Percentiles rank a stretch among this genome's conserved stretches.
These are phyloP conservation scores for Spermophilus dauricus DNA, from an alignment of 2,113 vertebrate genomes.

Conservation along the genomic window DNA sequence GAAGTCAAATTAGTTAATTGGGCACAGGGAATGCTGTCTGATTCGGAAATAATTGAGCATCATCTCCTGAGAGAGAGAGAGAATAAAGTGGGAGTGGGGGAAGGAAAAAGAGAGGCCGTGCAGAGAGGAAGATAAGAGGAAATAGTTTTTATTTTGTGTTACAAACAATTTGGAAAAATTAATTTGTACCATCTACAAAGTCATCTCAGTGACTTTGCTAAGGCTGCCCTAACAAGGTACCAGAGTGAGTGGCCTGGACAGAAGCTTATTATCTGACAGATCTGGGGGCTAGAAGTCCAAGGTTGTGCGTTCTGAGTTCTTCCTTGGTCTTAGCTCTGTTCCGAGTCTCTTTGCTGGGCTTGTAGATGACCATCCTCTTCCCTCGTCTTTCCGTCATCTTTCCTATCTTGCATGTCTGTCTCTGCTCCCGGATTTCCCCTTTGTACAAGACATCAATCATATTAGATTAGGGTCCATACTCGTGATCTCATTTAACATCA, in stretches of 20 bases:
- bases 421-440: not conserved
- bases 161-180: constrained; percentile 52
- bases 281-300: not conserved
- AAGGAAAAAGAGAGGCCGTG: not conserved
- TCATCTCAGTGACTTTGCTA: not conserved
- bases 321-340: not conserved
- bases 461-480: not conserved
- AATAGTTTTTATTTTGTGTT: not conserved
- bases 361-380: not conserved
- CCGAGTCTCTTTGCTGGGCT: not conserved
- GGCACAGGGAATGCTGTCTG: constrained; percentile 30
- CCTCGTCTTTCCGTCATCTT: not conserved
- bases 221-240: not conserved
- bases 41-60: constrained; percentile 76
- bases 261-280: not conserved
- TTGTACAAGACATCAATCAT: not conserved
- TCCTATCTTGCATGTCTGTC: not conserved
- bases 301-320: no score
- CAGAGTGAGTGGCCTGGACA: not conserved
- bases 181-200: not conserved
- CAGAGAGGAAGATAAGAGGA: not conserved
- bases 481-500: not conserved
- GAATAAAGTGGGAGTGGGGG: not conserved
- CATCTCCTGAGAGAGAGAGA: not conserved
- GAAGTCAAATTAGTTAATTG: constrained; percentile 67